Conservation (phyloP, 2,888 invertebrate genomes). For the Cryptocephalus moraei region DNA sequence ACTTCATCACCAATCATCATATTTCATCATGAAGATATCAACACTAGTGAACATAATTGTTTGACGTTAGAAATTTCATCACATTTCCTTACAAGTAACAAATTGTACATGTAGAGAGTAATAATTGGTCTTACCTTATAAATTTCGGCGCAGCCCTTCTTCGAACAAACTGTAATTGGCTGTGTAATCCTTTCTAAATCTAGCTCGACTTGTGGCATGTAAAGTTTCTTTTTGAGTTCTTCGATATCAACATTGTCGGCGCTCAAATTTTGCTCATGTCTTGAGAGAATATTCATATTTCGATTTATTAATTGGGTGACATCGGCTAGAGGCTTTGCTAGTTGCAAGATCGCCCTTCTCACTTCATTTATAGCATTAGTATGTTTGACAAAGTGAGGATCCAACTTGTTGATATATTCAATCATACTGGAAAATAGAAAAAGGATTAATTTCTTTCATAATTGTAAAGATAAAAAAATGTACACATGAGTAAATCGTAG, state of each 20-base stretch:
- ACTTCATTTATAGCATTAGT: slow-evolving; percentile 31
- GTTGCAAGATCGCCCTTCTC: slow-evolving; percentile 26
- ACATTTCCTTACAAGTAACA: no score
- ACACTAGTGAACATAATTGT: no score
- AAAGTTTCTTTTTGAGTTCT: slow-evolving; percentile 24
- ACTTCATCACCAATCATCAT: no score
- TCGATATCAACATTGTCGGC: slow-evolving; percentile 18
- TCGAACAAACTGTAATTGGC: slow-evolving; percentile 29
- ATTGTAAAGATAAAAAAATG: no score
- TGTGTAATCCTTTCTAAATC: slow-evolving; percentile 21
- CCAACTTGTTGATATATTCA: slow-evolving; percentile 24
- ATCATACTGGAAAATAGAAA: slow-evolving; percentile 21
- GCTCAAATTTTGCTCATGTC: slow-evolving; percentile 17
- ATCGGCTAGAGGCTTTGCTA: slow-evolving; percentile 31
- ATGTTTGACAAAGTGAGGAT: slow-evolving; percentile 27
- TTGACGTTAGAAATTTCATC: no score
- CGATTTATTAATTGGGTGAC: slow-evolving; percentile 29
- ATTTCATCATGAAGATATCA: no score
- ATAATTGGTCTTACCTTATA: slow-evolving; percentile 18
- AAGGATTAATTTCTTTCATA: no score
- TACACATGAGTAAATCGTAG: no score
- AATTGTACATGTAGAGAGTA: no score
- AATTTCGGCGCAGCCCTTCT: slow-evolving; percentile 21
- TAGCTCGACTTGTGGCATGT: slow-evolving; percentile 25
- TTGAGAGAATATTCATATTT: slow-evolving; percentile 25